These are phyloP conservation scores for Dreissena polymorpha DNA, from an alignment of 1,140 invertebrate genomes.

Conservation along the genomic window DNA sequence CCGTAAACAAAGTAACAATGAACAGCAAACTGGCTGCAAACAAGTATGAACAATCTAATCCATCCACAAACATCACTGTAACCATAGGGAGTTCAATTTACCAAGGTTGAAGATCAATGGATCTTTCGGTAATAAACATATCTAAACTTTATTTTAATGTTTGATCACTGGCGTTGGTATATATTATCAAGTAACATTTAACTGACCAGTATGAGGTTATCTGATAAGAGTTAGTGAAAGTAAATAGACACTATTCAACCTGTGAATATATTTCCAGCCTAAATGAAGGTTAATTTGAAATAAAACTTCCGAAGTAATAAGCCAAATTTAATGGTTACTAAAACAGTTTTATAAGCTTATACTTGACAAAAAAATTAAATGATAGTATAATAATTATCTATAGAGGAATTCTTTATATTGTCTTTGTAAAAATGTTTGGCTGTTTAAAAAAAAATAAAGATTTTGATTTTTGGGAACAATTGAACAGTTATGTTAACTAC, in stretches of 20 bases:
- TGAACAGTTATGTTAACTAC: too few species aligned
- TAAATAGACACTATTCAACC: neutral
- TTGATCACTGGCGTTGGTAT: neutral
- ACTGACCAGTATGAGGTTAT: conserved; percentile 3
- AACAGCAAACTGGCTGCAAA: neutral
- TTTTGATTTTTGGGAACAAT: too few species aligned
- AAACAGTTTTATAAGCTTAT: too few species aligned
- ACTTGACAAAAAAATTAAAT: too few species aligned
- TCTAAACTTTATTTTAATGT: conserved; percentile 10
- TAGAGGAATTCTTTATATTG: too few species aligned
- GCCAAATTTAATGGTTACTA: too few species aligned
- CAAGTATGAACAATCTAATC: neutral
- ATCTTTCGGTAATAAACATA: conserved; percentile 4
- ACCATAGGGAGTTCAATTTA: conserved; percentile 3
- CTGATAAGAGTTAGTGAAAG: conserved; percentile 5
- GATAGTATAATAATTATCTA: too few species aligned
- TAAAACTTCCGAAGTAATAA: neutral
- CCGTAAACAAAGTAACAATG: too few species aligned
- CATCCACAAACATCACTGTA: conserved; percentile 1
- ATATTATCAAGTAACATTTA: conserved; percentile 13
- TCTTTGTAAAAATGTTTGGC: too few species aligned
- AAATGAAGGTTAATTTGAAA: neutral
- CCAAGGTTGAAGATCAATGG: neutral
- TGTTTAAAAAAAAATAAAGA: too few species aligned
- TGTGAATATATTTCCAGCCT: neutral